A percentile compares a stretch with the other conserved stretches of the same genome.
Evolutionary conservation across 1,140 invertebrate species (phyloP).

Genomic region (Aradophagus sp.): DNA sequence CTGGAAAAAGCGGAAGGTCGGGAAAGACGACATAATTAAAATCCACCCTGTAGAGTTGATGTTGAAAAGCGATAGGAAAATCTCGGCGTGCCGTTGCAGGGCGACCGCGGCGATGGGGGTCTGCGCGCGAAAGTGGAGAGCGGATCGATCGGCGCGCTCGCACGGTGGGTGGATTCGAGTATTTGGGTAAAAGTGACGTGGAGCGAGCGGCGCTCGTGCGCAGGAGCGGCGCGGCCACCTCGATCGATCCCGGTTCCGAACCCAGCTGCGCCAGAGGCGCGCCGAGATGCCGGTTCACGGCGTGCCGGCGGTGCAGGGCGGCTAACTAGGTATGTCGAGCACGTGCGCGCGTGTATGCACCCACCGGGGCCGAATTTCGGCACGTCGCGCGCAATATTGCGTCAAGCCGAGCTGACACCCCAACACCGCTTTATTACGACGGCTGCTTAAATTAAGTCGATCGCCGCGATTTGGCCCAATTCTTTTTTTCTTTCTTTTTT

Average conservation of each 20-base stretch:
- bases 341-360: slow-evolving; percentile 38
- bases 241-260: slow-evolving; percentile 60
- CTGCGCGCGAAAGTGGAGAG: slow-evolving; percentile 39
- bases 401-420: too few relatives aligned
- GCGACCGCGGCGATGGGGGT: slow-evolving; percentile 22
- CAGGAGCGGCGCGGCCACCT: slow-evolving; percentile 58
- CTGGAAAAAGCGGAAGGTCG: too few relatives aligned
- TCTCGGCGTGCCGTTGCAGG: slow-evolving; percentile 40
- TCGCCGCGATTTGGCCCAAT: too few relatives aligned
- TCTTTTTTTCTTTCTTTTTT: too few relatives aligned
- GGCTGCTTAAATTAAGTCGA: too few relatives aligned
- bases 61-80: slow-evolving; percentile 39
- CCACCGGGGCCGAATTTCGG: slow-evolving; percentile 25
- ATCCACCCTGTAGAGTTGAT: slow-evolving; percentile 17
- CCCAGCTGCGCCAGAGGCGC: slow-evolving; percentile 35
- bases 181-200: slow-evolving; percentile 55
- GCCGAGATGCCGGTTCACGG: slow-evolving; percentile 44
- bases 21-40: too few relatives aligned
- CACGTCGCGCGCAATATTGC: slow-evolving; percentile 25
- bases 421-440: too few relatives aligned
- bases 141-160: slow-evolving; percentile 37
- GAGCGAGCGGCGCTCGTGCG: slow-evolving; percentile 46
- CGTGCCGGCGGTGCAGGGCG: slow-evolving; percentile 51
- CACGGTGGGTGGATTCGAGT: slow-evolving; percentile 35
- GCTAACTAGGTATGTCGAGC: slow-evolving; percentile 39